These are phyloP conservation scores for Puffinus mauretanicus DNA, from an alignment of 2,113 vertebrate genomes.

Conservation along the genomic window DNA sequence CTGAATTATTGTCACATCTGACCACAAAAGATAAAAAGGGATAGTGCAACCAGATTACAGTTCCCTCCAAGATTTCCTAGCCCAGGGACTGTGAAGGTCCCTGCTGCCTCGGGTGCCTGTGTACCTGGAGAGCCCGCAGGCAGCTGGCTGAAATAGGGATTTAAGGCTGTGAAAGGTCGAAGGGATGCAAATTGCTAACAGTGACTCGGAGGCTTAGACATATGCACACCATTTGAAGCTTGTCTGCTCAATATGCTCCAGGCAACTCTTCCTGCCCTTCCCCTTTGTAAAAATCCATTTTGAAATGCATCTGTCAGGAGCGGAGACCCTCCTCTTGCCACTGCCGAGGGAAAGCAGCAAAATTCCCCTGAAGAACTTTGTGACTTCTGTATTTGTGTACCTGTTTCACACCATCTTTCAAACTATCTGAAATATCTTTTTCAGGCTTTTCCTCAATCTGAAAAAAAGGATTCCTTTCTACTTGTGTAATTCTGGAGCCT, in stretches of 20 bases:
- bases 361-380: neutral
- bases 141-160: neutral
- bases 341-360: neutral
- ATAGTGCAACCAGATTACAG: neutral
- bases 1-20: neutral
- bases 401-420: neutral
- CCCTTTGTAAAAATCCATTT: neutral
- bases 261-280: neutral
- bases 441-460: neutral
- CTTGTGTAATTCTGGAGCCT: neutral
- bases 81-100: neutral
- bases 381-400: neutral
- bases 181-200: neutral
- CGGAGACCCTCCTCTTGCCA: neutral
- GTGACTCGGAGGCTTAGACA: accelerated
- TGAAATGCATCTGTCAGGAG: neutral
- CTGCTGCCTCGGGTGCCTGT: neutral
- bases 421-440: neutral
- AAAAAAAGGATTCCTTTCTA: neutral
- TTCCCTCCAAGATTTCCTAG: neutral
- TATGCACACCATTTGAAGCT: neutral
- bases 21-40: neutral
- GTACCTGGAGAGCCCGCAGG: neutral
- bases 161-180: neutral
- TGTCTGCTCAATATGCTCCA: neutral